phyloP scores from a whole-genome alignment of 2,797 vertebrate species.

The Epinephelus malabaricus region DNA sequence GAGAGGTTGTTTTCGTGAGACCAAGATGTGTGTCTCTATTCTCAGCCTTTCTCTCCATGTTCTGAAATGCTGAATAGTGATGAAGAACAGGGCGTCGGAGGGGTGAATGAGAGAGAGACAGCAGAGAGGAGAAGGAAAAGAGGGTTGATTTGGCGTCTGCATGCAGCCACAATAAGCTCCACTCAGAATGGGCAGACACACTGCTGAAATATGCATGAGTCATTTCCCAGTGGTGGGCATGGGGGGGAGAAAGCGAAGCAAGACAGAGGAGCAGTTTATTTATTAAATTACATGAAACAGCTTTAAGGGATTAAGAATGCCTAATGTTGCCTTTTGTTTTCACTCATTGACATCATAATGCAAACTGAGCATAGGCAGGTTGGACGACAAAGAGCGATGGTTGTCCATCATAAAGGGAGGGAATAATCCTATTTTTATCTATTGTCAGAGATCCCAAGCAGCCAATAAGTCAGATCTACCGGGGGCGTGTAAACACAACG shows the following conservation, averaged over 20 bases:
- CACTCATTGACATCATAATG: slow-evolving; percentile 57
- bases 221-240: slow-evolving; percentile 71
- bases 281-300: slow-evolving; percentile 79
- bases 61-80: slow-evolving; percentile 58
- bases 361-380: slow-evolving; percentile 51
- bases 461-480: slow-evolving; percentile 60
- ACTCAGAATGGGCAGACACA: slow-evolving; percentile 74
- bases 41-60: slow-evolving; percentile 22
- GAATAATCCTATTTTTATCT: slow-evolving; percentile 69
- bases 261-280: slow-evolving; percentile 69
- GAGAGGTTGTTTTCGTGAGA: slow-evolving; percentile 41
- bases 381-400: slow-evolving; percentile 45
- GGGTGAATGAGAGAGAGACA: slow-evolving; percentile 54
- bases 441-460: slow-evolving; percentile 64
- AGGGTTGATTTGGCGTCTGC: slow-evolving; percentile 72
- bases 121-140: slow-evolving; percentile 49
- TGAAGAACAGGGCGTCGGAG: slow-evolving; percentile 45
- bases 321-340: slow-evolving; percentile 77
- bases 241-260: slow-evolving; percentile 24
- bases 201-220: slow-evolving; percentile 85
- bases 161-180: slow-evolving; percentile 79
- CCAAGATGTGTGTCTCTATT: slow-evolving; percentile 29
- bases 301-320: slow-evolving; percentile 78
- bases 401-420: slow-evolving; percentile 55
- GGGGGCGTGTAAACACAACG: slow-evolving; percentile 52